A percentile compares a stretch with the other conserved stretches of the same genome.
These are phyloP conservation scores for Sebastes hubbsi DNA, from an alignment of 2,797 vertebrate species.

Conservation along the genomic window DNA sequence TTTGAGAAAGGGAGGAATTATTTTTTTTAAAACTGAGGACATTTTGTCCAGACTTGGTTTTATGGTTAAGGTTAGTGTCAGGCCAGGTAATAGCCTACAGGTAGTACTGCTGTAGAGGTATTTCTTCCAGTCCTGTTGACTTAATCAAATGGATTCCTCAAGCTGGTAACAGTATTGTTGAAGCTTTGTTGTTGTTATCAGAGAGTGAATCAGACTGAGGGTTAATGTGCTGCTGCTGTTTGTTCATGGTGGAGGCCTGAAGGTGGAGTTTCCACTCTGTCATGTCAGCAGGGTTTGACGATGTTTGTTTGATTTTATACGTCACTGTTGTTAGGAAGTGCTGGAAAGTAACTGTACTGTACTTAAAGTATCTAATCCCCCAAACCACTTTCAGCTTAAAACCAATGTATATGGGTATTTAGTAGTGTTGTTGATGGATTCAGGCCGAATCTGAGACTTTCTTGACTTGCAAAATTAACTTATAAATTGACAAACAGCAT, in stretches of 20 bases:
- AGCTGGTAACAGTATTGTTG: not conserved
- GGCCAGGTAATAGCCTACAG: too few species aligned
- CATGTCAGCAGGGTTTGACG: not conserved
- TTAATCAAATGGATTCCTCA: not conserved
- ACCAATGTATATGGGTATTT: too few species aligned
- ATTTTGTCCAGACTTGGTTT: not conserved
- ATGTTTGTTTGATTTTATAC: slow-evolving; percentile 30
- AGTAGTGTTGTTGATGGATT: too few species aligned
- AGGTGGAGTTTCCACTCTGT: slow-evolving; percentile 19
- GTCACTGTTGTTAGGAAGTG: not conserved
- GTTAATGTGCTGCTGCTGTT: slow-evolving; percentile 48
- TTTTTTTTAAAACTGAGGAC: not conserved
- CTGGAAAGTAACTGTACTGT: too few species aligned
- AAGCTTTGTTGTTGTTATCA: slow-evolving; percentile 17
- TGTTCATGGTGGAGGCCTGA: slow-evolving; percentile 65
- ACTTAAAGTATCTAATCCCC: too few species aligned
- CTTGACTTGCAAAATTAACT: too few species aligned
- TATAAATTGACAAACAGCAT: too few species aligned
- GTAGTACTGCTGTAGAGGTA: not conserved
- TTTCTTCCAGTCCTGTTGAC: not conserved
- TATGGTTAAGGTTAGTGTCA: not conserved
- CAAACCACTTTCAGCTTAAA: too few species aligned
- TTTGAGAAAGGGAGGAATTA: not conserved
- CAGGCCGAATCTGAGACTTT: too few species aligned
- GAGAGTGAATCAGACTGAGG: not conserved